phyloP scores from a whole-genome alignment of 1,140 invertebrate species.

The Oryctes rhinoceros region DNA sequence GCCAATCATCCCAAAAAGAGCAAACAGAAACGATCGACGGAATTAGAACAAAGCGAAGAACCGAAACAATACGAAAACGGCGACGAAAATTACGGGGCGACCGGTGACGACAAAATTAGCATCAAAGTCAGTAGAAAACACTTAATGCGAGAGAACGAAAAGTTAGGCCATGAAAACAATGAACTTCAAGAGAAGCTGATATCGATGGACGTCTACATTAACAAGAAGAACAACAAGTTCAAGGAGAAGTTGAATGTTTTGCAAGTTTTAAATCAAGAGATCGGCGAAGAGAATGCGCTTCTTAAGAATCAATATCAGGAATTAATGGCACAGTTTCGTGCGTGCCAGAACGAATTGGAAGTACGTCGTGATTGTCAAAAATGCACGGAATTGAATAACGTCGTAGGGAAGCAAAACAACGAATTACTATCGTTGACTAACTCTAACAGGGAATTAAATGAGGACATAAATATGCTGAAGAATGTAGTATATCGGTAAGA shows the following conservation, averaged over 20 bases:
- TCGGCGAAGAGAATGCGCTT: conserved; percentile 51
- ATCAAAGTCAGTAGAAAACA: conserved; percentile 52
- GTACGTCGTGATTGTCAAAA: conserved; percentile 54
- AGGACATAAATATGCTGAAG: conserved; percentile 73
- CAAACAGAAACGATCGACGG: conserved; percentile 36
- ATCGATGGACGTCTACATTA: conserved; percentile 53
- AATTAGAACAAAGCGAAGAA: conserved; percentile 46
- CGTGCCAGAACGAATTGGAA: conserved; percentile 50
- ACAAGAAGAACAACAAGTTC: conserved; percentile 56
- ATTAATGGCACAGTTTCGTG: conserved; percentile 48
- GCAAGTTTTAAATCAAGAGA: conserved; percentile 51
- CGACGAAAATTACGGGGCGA: background rate
- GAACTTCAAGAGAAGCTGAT: conserved; percentile 57
- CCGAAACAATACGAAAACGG: conserved; percentile 45
- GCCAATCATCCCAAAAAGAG: conserved; percentile 51
- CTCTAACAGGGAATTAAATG: conserved; percentile 64
- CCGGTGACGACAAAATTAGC: background rate
- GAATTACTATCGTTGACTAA: conserved; percentile 60
- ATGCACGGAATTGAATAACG: conserved; percentile 60
- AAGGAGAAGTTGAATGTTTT: conserved; percentile 55
- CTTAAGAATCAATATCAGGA: conserved; percentile 52
- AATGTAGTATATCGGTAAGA: conserved; percentile 70
- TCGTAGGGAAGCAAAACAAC: conserved; percentile 60
- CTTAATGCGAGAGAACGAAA: conserved; percentile 60
- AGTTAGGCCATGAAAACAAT: conserved; percentile 59